Conservation (phyloP, 2,113 vertebrate species). For the Tauraco erythrolophus region DNA sequence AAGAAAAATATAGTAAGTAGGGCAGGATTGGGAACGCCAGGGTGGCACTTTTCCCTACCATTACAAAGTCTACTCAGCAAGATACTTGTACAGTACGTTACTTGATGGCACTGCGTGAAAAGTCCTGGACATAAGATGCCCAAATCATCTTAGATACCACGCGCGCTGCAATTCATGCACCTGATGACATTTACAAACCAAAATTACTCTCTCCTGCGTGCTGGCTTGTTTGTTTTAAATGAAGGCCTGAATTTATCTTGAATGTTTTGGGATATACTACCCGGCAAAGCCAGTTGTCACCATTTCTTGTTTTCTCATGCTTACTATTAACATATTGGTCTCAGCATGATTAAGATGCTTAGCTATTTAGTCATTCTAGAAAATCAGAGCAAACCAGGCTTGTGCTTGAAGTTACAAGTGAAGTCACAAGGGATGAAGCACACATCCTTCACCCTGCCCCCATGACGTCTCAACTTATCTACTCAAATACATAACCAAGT, state of each 20-base stretch:
- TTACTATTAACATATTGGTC: not conserved
- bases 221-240: not conserved
- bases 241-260: not conserved
- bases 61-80: not conserved
- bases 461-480: not conserved
- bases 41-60: not conserved
- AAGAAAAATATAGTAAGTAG: not conserved
- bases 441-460: not conserved
- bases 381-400: not conserved
- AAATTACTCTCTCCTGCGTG: not conserved
- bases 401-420: not conserved
- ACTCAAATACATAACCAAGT: not conserved
- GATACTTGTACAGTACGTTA: not conserved
- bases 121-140: not conserved
- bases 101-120: not conserved
- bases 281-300: not conserved
- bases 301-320: not conserved
- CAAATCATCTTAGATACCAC: not conserved
- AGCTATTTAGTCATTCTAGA: not conserved
- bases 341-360: not conserved
- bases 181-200: not conserved
- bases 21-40: not conserved
- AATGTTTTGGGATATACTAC: not conserved
- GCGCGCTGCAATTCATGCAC: fast-evolving
- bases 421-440: not conserved